Percentiles rank a stretch among this genome's conserved stretches.
Evolutionary conservation across 2,113 vertebrate species (phyloP).

Genomic region (Prolemur simus): DNA sequence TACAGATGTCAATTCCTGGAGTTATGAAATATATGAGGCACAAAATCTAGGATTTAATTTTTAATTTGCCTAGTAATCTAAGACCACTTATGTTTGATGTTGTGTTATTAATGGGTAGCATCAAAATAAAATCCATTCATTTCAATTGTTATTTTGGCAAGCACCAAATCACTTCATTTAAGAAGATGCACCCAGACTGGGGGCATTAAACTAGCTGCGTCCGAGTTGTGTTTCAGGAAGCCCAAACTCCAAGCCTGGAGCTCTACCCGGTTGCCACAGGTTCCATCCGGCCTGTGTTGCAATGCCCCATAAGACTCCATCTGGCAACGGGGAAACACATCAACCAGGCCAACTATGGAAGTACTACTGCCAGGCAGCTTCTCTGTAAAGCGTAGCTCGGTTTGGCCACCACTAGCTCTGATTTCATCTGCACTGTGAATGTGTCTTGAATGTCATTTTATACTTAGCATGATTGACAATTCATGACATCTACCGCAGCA

Average conservation of each 20-base stretch:
- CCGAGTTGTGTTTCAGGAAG: neutral
- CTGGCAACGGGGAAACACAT: neutral
- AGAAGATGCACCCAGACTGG: neutral
- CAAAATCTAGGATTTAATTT: neutral
- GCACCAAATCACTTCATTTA: neutral
- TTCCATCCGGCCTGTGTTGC: neutral
- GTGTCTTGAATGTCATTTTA: conserved; percentile 24
- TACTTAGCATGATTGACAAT: conserved; percentile 63
- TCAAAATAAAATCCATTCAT: conserved; percentile 33
- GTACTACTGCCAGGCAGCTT: neutral
- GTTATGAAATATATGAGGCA: conserved; percentile 27
- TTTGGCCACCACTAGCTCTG: neutral
- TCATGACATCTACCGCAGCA: conserved; percentile 36
- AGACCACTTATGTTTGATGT: conserved; percentile 25
- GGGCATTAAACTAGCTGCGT: neutral
- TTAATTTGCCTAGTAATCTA: conserved; percentile 39
- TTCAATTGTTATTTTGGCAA: conserved; percentile 22
- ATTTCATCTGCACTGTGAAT: neutral
- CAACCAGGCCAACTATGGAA: neutral
- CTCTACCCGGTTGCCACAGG: neutral
- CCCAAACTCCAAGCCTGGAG: neutral
- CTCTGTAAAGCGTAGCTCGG: neutral
- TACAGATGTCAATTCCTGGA: neutral
- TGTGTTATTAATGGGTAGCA: conserved; percentile 41
- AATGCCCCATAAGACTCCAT: neutral